Conservation (phyloP, 2,888 invertebrate species). For the Tenthredo mesomela region DNA sequence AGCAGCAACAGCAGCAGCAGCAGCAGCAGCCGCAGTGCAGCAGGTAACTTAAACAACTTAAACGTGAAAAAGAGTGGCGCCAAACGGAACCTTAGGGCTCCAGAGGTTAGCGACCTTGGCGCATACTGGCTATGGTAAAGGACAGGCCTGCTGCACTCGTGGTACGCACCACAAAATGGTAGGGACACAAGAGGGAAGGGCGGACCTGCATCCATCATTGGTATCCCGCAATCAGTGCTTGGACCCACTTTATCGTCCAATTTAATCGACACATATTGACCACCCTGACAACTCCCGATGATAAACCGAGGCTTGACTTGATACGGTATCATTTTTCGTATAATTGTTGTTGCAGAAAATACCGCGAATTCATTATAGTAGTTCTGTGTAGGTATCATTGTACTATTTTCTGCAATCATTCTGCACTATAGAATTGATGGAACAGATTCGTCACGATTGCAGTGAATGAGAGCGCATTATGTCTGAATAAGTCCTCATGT, state of each 20-base stretch:
- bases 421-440: neutral
- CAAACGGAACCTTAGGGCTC: slow-evolving; percentile 68
- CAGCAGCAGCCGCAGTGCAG: neutral
- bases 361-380: neutral
- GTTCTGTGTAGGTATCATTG: neutral
- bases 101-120: slow-evolving; percentile 62
- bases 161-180: slow-evolving; percentile 50
- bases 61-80: slow-evolving; percentile 62
- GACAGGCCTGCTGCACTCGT: slow-evolving; percentile 53
- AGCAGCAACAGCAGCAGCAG: slow-evolving; percentile 1
- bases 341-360: neutral
- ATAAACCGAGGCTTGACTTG: neutral
- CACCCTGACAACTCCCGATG: slow-evolving; percentile 11
- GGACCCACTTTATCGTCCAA: slow-evolving; percentile 68
- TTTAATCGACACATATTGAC: slow-evolving; percentile 62
- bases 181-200: slow-evolving; percentile 51
- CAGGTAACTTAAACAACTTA: neutral
- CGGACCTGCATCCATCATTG: slow-evolving; percentile 67
- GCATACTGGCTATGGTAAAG: slow-evolving; percentile 60
- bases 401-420: neutral
- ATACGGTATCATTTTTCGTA: neutral
- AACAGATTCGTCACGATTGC: neutral
- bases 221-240: slow-evolving; percentile 69
- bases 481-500: too few species aligned
- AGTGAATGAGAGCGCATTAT: neutral